These are phyloP conservation scores for Hirundichthys speculiger DNA, from an alignment of 2,113 vertebrate species.

Conservation along the genomic window DNA sequence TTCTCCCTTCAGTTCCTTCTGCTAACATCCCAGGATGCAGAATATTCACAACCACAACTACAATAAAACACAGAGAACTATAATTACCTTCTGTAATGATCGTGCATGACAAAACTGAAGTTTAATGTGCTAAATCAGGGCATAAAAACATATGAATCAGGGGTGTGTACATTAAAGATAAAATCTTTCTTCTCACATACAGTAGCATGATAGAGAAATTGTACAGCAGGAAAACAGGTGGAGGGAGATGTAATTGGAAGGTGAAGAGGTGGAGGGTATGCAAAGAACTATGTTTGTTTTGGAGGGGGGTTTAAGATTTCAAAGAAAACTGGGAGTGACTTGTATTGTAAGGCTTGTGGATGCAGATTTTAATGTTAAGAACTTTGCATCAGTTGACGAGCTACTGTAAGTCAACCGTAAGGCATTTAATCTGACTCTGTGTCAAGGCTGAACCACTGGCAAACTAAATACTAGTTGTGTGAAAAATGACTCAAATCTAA, in stretches of 20 bases:
- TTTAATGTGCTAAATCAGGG: conserved; percentile 12
- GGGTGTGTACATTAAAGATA: not conserved
- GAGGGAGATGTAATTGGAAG: conserved; percentile 25
- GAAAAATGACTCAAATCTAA: not conserved
- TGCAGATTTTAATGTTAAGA: conserved; percentile 6
- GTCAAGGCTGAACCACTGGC: not conserved
- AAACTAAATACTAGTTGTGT: not conserved
- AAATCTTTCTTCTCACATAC: conserved; percentile 1
- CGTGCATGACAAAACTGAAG: conserved; percentile 19
- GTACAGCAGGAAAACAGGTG: conserved; percentile 26
- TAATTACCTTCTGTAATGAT: conserved; percentile 28
- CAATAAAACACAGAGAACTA: conserved; percentile 7
- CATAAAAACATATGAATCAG: conserved; percentile 6
- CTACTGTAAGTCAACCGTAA: not conserved
- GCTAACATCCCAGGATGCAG: conserved; percentile 27
- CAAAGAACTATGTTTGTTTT: conserved; percentile 44
- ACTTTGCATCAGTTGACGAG: not conserved
- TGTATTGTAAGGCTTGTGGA: not conserved
- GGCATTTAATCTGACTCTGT: not conserved
- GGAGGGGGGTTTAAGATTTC: conserved; percentile 10
- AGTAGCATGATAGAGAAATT: conserved; percentile 20
- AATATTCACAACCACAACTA: conserved; percentile 19
- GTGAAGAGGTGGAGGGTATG: conserved; percentile 19
- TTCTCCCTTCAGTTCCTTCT: conserved; percentile 35
- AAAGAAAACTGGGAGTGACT: conserved; percentile 1